Conservation (phyloP, 2,797 vertebrate species). For the Danio kyathit region DNA sequence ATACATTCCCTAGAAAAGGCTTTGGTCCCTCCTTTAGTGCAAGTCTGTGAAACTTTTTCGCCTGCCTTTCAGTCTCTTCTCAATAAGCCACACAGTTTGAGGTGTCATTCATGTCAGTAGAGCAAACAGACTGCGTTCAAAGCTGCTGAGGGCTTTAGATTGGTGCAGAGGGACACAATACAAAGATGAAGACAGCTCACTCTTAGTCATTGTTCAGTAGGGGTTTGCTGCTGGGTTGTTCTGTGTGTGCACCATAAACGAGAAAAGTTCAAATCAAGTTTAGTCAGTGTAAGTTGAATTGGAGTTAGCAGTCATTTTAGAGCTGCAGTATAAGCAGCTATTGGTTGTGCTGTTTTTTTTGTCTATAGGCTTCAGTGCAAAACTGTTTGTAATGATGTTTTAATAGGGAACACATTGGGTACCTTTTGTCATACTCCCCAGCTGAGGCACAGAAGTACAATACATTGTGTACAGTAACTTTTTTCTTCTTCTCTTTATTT, state of each 20-base stretch:
- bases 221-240: not conserved
- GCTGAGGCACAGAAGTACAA: not conserved
- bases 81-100: not conserved
- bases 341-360: not conserved
- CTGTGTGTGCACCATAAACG: not conserved
- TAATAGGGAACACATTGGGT: not conserved
- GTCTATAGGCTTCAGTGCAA: not conserved
- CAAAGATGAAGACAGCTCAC: slow-evolving; percentile 6
- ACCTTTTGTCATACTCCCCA: slow-evolving; percentile 1
- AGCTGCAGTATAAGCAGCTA: not conserved
- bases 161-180: not conserved
- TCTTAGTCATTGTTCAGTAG: slow-evolving; percentile 13
- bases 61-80: not conserved
- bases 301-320: not conserved
- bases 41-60: too few species aligned
- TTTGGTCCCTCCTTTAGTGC: not conserved
- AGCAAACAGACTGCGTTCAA: not conserved
- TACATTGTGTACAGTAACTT: not conserved
- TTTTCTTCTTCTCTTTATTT: too few species aligned
- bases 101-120: slow-evolving; percentile 1
- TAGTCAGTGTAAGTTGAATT: not conserved
- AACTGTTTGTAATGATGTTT: slow-evolving; percentile 4
- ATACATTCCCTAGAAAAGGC: not conserved
- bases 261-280: not conserved
- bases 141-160: not conserved